Evolutionary conservation across 2,113 vertebrate species (phyloP).

Genomic region (Hippocampus abdominalis): DNA sequence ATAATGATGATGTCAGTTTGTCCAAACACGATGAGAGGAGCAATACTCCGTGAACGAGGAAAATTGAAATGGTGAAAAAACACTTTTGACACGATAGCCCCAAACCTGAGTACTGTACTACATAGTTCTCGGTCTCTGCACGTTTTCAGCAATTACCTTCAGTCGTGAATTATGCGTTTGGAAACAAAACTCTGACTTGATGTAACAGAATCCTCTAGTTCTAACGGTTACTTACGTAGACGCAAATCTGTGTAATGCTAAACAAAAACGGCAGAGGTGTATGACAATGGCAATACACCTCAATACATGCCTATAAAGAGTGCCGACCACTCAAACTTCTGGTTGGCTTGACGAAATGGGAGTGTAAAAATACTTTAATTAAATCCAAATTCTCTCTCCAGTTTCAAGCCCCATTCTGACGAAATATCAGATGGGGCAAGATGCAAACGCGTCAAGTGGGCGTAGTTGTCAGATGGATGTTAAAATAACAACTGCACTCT

Average conservation of each 20-base stretch:
- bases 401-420: conserved; percentile 9
- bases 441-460: conserved; percentile 51
- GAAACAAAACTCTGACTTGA: too few relatives aligned
- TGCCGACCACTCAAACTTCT: not conserved
- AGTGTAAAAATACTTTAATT: not conserved
- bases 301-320: not conserved
- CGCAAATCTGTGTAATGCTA: not conserved
- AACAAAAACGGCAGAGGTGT: not conserved
- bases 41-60: not conserved
- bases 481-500: conserved; percentile 54
- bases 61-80: too few relatives aligned
- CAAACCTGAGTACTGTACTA: too few relatives aligned
- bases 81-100: too few relatives aligned
- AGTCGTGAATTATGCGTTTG: too few relatives aligned
- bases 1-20: conserved; percentile 21
- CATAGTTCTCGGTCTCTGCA: too few relatives aligned
- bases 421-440: conserved; percentile 50
- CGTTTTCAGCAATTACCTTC: too few relatives aligned
- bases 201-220: too few relatives aligned
- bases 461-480: conserved; percentile 44
- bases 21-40: conserved; percentile 18
- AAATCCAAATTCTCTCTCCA: not conserved
- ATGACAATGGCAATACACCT: not conserved
- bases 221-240: too few relatives aligned
- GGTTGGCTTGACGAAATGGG: not conserved